Percentiles rank a stretch among this genome's conserved stretches.
Evolutionary conservation across 64 coral and sea anemone species (phyloP).

Genomic region (Platygyra sinensis): DNA sequence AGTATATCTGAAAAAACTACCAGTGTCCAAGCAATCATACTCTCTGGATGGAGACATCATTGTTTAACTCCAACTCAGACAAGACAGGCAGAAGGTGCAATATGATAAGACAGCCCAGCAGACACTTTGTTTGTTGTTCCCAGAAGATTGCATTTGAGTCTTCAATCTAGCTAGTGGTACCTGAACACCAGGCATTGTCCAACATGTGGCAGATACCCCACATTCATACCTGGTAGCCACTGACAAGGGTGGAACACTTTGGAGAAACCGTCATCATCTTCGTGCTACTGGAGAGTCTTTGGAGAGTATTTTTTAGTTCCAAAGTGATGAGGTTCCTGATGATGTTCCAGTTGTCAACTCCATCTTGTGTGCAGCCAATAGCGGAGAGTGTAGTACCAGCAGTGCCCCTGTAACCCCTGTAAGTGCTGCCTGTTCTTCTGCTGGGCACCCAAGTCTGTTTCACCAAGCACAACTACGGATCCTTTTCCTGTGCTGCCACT

Average conservation of each 20-base stretch:
- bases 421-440: neutral
- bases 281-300: no score
- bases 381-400: neutral
- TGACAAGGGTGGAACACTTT: no score
- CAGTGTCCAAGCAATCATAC: neutral
- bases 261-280: no score
- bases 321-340: neutral
- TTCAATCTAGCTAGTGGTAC: conserved; percentile 5
- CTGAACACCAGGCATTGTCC: neutral
- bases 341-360: neutral
- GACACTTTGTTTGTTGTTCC: neutral
- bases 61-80: conserved; percentile 9
- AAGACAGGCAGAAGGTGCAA: conserved; percentile 25
- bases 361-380: neutral
- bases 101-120: conserved; percentile 18
- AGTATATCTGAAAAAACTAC: conserved; percentile 33
- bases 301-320: neutral
- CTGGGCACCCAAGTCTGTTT: neutral
- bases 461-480: no score
- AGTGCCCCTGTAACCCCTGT: no score
- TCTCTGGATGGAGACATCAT: conserved; percentile 16
- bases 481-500: neutral
- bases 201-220: no score
- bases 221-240: no score
- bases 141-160: conserved; percentile 30